Conservation (phyloP, 1,140 invertebrate genomes). For the Dufourea novaeangliae region DNA sequence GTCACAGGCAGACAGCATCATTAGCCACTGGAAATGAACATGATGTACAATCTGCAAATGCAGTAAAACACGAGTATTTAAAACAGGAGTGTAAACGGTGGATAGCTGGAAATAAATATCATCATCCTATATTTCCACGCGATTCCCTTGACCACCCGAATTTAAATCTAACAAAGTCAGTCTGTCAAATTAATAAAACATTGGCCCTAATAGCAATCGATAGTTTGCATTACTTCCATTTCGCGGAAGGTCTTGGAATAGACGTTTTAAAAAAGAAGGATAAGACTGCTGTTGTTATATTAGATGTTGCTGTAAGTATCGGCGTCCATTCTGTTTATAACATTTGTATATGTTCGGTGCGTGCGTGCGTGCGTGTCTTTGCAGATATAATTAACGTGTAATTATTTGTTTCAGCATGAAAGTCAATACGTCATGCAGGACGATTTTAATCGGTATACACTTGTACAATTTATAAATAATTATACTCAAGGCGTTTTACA, state of each 20-base stretch:
- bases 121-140: constrained; percentile 71
- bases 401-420: constrained; percentile 83
- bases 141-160: constrained; percentile 44
- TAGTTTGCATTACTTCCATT: constrained; percentile 86
- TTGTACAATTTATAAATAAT: constrained; percentile 86
- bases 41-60: constrained; percentile 82
- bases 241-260: constrained; percentile 88
- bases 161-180: constrained; percentile 74
- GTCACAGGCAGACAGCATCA: constrained; percentile 74
- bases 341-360: too few species aligned
- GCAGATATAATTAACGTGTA: constrained; percentile 13
- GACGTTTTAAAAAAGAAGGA: constrained; percentile 84
- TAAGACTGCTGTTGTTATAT: constrained; percentile 87
- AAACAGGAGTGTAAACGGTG: constrained; percentile 74
- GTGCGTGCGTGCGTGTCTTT: too few species aligned
- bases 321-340: constrained; percentile 21
- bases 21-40: constrained; percentile 78
- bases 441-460: constrained; percentile 82
- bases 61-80: constrained; percentile 59
- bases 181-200: constrained; percentile 85
- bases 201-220: constrained; percentile 88
- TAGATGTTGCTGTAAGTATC: constrained; percentile 86
- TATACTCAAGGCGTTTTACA: constrained; percentile 84
- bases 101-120: constrained; percentile 75
- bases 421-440: constrained; percentile 85